Evolutionary conservation across 2,113 vertebrate species (phyloP), one percentile per base, ranked within the genome.

Genomic region (Hydrochoerus hydrochaeris): DNA sequence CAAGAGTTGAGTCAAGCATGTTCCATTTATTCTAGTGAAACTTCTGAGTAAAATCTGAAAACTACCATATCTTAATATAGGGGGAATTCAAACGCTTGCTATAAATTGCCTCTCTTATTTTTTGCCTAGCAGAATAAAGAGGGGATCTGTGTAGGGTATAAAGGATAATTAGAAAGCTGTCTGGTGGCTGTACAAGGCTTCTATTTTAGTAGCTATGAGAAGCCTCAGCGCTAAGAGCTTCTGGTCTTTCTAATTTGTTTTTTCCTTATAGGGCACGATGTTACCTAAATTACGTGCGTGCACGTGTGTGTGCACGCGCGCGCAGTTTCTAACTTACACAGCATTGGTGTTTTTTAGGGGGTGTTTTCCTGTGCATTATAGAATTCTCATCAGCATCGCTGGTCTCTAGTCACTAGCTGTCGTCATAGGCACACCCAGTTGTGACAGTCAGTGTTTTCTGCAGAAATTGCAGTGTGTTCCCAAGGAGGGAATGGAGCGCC

Each of bases 21-120:
- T 73, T 96, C 85, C 60, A 62, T 92, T 75, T 88, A 75, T 91
- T 92, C 54, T 92, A 81, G n/a, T 41, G 65, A 54, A 93, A 91
- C 26, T 88, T 84, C 26, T 20, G 93, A 83, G 44, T 94, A 85
- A 91, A 71, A 91, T 65, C 8, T 85, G 63, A 80, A 96, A 96
- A 83, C 26, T 38, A 16, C 71, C 65, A 30, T 14, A 19, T 92
- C 88, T 94, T 88, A 69, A 71, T 58, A 32, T 35, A 92, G 60
- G 3, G 67, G 69, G 78, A 71, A 83, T 91, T 81, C 78, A 82
- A 63, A 95, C 35, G 16, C 20, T 75, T 69, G 57, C 69, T 97
- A 75, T 82, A 92, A 91, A 91, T 85, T 60, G 11, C 65, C 30
- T 88, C 85, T 86, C 28, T 67, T 88, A 28, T 80, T 90, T 83